Evolutionary conservation across 2,113 vertebrate species (phyloP).

Genomic region (Piprites chloris): DNA sequence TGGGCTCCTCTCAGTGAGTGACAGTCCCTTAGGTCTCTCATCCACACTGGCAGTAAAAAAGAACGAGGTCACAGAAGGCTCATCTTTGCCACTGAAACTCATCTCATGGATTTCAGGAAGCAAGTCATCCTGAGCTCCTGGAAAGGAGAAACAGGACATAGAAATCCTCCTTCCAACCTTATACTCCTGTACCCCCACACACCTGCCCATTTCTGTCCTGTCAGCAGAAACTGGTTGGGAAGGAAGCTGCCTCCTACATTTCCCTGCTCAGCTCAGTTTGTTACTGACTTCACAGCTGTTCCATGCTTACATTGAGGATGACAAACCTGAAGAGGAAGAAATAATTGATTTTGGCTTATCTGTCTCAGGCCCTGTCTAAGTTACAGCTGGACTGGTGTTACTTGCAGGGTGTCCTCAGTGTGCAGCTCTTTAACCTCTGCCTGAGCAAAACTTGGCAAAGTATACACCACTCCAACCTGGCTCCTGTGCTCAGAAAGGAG

Average conservation of each 20-base stretch:
- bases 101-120: not conserved
- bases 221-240: not conserved
- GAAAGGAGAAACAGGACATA: not conserved
- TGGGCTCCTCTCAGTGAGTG: not conserved
- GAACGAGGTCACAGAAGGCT: not conserved
- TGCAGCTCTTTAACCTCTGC: not conserved
- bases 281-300: not conserved
- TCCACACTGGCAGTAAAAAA: not conserved
- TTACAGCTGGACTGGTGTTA: not conserved
- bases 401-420: not conserved
- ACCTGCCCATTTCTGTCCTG: not conserved
- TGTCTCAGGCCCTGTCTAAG: not conserved
- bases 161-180: not conserved
- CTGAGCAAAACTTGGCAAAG: not conserved
- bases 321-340: not conserved
- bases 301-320: not conserved
- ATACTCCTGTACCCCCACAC: no score
- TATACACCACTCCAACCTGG: not conserved
- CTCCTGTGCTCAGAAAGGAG: not conserved
- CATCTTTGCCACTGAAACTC: not conserved
- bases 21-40: not conserved
- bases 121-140: not conserved
- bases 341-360: not conserved
- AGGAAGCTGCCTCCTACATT: not conserved
- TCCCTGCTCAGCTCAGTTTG: not conserved